Evolutionary conservation across 2,113 vertebrate genomes (phyloP).

Genomic region (Porphyrio hochstetteri): DNA sequence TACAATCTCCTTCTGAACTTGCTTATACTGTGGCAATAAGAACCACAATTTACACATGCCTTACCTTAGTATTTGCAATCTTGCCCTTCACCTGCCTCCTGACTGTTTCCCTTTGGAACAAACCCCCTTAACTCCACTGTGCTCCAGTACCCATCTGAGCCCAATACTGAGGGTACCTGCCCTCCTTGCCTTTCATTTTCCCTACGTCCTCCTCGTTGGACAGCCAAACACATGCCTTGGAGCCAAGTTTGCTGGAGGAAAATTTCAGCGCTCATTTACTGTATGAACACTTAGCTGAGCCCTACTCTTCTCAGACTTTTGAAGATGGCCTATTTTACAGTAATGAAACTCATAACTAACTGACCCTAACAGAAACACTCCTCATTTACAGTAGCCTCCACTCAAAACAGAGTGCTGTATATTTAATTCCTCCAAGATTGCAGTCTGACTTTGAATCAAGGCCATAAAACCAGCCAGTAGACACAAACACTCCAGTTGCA

Average conservation of each 20-base stretch:
- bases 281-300: neutral
- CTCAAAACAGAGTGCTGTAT: neutral
- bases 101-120: neutral
- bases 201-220: slow-evolving; percentile 25
- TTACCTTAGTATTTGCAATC: neutral
- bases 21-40: neutral
- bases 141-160: neutral
- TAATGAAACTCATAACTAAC: slow-evolving; percentile 16
- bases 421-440: neutral
- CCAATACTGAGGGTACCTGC: neutral
- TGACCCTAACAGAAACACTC: slow-evolving; percentile 17
- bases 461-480: neutral
- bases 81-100: neutral
- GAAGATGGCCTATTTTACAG: neutral
- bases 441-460: neutral
- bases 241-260: neutral
- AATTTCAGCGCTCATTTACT: slow-evolving; percentile 10
- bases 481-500: neutral
- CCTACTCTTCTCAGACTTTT: neutral
- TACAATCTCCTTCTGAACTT: neutral
- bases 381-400: neutral
- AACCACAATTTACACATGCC: neutral
- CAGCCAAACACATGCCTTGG: neutral
- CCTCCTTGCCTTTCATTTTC: neutral
- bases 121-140: neutral